Evolutionary conservation across 2,113 vertebrate genomes (phyloP).

Genomic region (Sarotherodon lohbergeri): DNA sequence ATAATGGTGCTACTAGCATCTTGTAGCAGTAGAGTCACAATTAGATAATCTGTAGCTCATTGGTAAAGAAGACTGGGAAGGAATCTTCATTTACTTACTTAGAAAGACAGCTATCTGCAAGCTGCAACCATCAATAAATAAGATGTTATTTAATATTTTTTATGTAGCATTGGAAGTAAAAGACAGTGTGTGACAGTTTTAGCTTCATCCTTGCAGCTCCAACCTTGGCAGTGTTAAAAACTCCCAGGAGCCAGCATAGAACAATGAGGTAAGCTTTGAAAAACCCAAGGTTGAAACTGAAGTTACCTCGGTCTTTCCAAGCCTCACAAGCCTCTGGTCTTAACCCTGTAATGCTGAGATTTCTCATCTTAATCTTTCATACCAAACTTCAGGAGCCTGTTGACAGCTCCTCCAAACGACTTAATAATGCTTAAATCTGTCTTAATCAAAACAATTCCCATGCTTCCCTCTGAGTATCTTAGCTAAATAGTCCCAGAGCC

Average conservation of each 20-base stretch:
- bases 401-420: not conserved
- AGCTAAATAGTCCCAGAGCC: conserved; percentile 6
- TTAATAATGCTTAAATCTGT: conserved; percentile 9
- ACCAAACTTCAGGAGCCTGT: not conserved
- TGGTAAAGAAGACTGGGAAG: not conserved
- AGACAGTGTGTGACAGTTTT: not conserved
- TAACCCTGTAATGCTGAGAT: not conserved
- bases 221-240: not conserved
- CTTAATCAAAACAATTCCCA: conserved; percentile 17
- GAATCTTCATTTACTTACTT: not conserved
- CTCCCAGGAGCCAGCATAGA: not conserved
- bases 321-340: not conserved
- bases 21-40: not conserved
- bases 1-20: not conserved
- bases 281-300: not conserved
- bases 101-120: not conserved
- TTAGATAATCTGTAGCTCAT: not conserved
- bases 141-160: not conserved
- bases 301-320: not conserved
- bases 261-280: not conserved
- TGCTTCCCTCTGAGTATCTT: not conserved
- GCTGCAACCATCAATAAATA: not conserved
- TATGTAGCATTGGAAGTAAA: not conserved
- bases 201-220: not conserved
- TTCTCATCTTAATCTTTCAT: not conserved